These are phyloP conservation scores for Xanthia togata DNA, from an alignment of 2,888 invertebrate species.

Conservation along the genomic window DNA sequence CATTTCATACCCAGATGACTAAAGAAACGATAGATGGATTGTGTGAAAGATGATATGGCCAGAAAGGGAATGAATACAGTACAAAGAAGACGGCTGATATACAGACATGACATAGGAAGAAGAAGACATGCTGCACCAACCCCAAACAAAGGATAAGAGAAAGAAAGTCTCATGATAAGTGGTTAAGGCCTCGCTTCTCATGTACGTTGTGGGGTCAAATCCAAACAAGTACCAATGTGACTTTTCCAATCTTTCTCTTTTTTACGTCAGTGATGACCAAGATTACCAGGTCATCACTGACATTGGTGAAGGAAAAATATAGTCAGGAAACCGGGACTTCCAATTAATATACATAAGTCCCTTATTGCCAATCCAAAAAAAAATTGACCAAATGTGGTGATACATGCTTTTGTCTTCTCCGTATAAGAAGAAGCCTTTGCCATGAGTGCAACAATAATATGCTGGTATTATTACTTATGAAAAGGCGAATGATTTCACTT, in stretches of 20 bases:
- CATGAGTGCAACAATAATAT: background rate
- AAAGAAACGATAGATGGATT: background rate
- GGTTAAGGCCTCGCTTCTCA: background rate
- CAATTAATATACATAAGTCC: background rate
- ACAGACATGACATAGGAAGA: background rate
- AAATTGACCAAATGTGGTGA: background rate
- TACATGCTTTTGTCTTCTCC: background rate
- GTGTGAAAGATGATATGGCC: background rate
- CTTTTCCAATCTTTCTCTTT: background rate
- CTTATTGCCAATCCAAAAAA: background rate
- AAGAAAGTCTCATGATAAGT: too few relatives aligned
- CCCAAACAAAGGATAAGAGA: background rate
- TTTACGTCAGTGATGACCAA: background rate
- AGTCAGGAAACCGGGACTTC: background rate
- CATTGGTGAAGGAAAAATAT: background rate
- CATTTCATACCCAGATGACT: too few relatives aligned
- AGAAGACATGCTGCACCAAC: background rate
- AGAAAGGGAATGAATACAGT: background rate
- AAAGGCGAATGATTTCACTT: constrained; percentile 48
- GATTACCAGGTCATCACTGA: background rate
- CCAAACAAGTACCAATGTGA: background rate
- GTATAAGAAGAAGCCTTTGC: background rate
- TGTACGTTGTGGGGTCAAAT: background rate
- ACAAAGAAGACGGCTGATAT: too few relatives aligned
- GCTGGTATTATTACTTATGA: background rate